A percentile compares a stretch with the other conserved stretches of the same genome.
These are phyloP conservation scores for Melinopterus prodromus DNA, from an alignment of 2,888 invertebrate species.

Conservation along the genomic window DNA sequence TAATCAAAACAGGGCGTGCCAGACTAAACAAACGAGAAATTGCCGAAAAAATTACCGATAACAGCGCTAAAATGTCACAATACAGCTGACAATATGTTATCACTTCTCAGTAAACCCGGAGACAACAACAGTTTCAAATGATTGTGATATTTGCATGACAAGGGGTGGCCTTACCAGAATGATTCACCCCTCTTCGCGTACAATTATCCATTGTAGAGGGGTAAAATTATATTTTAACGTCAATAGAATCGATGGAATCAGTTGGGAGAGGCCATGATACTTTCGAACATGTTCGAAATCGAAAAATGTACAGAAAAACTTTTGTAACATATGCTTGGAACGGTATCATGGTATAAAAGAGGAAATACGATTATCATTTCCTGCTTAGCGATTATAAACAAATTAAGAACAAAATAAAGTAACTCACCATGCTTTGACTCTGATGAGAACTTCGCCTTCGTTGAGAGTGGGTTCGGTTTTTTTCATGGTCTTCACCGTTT, in stretches of 20 bases:
- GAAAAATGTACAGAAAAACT: not conserved
- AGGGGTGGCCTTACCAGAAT: not conserved
- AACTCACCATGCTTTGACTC: conserved; percentile 88
- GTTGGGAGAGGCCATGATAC: not conserved
- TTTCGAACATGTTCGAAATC: not conserved
- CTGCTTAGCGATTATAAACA: not conserved
- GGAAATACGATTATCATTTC: conserved; percentile 4
- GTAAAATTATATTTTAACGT: not conserved
- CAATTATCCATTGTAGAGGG: not conserved
- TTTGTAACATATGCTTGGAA: conserved; percentile 10
- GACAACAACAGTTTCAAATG: not conserved
- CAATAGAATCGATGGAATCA: not conserved
- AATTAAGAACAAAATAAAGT: conserved; percentile 26
- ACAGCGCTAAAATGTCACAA: not conserved
- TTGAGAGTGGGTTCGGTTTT: conserved; percentile 77
- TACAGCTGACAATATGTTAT: conserved; percentile 4
- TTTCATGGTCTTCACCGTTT: conserved; percentile 83
- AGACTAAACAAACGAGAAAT: not conserved
- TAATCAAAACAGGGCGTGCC: not conserved
- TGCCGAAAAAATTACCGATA: not conserved
- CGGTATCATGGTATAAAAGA: not conserved
- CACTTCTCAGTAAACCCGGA: not conserved
- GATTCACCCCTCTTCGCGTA: not conserved
- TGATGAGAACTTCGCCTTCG: conserved; percentile 81
- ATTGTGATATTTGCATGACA: not conserved